phyloP scores from a whole-genome alignment of 1,140 invertebrate species.

The Eueides isabella region DNA sequence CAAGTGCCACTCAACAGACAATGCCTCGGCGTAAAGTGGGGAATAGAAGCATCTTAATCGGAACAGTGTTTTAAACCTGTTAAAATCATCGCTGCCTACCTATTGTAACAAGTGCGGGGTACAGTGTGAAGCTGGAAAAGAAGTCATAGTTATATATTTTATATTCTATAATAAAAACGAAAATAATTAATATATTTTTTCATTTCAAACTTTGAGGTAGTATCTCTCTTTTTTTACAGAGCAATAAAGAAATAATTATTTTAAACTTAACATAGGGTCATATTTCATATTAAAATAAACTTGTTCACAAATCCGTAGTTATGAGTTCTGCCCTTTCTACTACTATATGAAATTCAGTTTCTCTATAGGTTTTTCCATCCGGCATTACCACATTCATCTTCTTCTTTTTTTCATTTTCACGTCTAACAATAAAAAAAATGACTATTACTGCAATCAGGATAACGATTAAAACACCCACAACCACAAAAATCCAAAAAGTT shows the following conservation, averaged over 20 bases:
- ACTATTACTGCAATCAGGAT: slow-evolving; percentile 63
- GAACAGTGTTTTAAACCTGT: no score
- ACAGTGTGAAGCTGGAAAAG: no score
- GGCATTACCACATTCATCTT: slow-evolving; percentile 87
- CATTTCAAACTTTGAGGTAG: slow-evolving; percentile 54
- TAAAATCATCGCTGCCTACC: no score
- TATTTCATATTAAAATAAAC: neutral
- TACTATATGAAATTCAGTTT: slow-evolving; percentile 92
- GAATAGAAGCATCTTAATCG: no score
- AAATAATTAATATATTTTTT: slow-evolving; percentile 17
- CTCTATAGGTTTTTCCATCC: slow-evolving; percentile 90
- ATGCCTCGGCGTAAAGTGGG: no score
- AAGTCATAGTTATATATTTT: neutral
- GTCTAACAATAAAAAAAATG: slow-evolving; percentile 67
- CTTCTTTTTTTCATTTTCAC: slow-evolving; percentile 74
- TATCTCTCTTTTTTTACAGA: neutral
- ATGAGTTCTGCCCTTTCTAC: slow-evolving; percentile 91
- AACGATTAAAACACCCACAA: slow-evolving; percentile 69
- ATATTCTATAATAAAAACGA: neutral
- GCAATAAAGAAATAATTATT: neutral
- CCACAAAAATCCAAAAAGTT: slow-evolving; percentile 73
- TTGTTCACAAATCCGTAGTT: slow-evolving; percentile 87
- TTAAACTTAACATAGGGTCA: neutral
- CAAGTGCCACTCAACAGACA: no score
- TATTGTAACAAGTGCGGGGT: no score